phyloP scores from a whole-genome alignment of 2,797 vertebrate genomes.

The Phylloscopus collybita region DNA sequence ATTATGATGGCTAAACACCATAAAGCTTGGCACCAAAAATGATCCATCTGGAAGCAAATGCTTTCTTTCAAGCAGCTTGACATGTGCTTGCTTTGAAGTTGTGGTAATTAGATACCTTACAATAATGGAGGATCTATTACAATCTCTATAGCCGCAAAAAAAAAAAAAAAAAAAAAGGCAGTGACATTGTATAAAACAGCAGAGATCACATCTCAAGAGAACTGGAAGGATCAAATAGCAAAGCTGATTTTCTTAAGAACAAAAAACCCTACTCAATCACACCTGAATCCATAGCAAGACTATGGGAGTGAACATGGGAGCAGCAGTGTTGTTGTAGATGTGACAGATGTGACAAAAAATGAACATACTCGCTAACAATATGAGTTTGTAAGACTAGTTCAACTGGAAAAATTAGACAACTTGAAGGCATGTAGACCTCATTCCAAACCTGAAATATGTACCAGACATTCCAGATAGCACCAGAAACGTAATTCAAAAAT shows the following conservation, averaged over 20 bases:
- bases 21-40: not conserved
- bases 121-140: slow-evolving; percentile 21
- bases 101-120: slow-evolving; percentile 41
- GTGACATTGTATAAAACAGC: not conserved
- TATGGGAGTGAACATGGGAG: not conserved
- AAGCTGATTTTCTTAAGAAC: not conserved
- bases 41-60: slow-evolving; percentile 37
- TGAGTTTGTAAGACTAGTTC: not conserved
- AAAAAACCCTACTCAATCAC: not conserved
- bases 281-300: not conserved
- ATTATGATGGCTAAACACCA: not conserved
- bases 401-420: not conserved
- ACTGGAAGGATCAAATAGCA: not conserved
- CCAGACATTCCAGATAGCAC: not conserved
- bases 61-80: slow-evolving; percentile 36
- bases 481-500: not conserved
- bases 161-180: not conserved
- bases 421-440: not conserved
- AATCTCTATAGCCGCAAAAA: not conserved
- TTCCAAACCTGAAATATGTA: not conserved
- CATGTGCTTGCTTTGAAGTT: slow-evolving; percentile 51
- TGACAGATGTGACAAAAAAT: not conserved
- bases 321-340: fast-evolving
- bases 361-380: not conserved
- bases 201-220: not conserved